phyloP scores from a whole-genome alignment of 1,140 invertebrate genomes.

The Planococcus citri region DNA sequence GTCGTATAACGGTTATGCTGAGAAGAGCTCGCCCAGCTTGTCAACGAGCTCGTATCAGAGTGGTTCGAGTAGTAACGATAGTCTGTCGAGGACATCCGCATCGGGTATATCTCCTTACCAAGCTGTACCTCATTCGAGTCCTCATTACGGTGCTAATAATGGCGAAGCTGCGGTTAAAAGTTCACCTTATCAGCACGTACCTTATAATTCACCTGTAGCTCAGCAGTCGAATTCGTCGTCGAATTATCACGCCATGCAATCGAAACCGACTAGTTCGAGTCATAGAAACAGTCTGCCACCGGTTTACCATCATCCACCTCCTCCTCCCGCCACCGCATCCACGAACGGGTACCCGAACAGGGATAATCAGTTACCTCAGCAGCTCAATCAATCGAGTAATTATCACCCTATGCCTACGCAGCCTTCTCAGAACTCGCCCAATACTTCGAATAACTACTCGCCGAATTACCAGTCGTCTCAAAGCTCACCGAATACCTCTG shows the following conservation, averaged over 20 bases:
- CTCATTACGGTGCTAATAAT: background rate
- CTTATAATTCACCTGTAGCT: background rate
- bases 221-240: background rate
- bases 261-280: background rate
- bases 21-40: background rate
- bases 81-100: background rate
- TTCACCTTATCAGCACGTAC: slow-evolving; percentile 19
- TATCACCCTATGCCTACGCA: background rate
- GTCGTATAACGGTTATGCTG: background rate
- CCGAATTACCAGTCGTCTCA: background rate
- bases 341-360: background rate
- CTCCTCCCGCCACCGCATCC: background rate
- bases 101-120: background rate
- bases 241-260: background rate
- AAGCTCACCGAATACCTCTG: background rate
- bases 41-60: background rate
- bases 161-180: background rate
- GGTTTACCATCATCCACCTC: slow-evolving; percentile 24
- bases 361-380: background rate
- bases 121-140: background rate
- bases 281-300: slow-evolving; percentile 11
- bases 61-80: background rate
- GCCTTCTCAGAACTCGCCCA: background rate
- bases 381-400: slow-evolving; percentile 9
- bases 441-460: background rate